Conservation (phyloP, 92 coral and sea anemone genomes). For the Meandrina meandrites region DNA sequence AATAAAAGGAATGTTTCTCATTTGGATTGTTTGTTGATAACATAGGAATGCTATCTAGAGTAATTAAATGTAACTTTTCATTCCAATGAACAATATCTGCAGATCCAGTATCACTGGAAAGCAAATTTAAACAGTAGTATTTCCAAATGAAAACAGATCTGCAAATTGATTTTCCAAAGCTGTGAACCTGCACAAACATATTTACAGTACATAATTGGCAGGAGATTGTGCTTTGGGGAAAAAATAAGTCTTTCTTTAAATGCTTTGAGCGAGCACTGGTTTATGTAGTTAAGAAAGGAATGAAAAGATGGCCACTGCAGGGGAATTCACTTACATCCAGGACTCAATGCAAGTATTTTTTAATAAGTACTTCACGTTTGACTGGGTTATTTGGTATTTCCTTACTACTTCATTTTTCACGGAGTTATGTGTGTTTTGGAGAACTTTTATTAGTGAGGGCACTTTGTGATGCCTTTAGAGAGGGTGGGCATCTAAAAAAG, state of each 20-base stretch:
- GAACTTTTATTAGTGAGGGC: too few species aligned
- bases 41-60: too few species aligned
- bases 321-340: too few species aligned
- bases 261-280: background rate
- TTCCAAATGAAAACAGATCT: background rate
- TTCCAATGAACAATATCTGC: background rate
- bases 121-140: background rate
- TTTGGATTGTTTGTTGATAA: background rate
- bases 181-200: constrained; percentile 50
- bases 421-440: too few species aligned
- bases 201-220: constrained; percentile 26
- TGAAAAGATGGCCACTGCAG: background rate
- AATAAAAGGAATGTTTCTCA: background rate
- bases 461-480: too few species aligned
- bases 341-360: too few species aligned
- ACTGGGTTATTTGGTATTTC: too few species aligned
- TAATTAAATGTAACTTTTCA: too few species aligned
- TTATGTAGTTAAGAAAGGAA: background rate
- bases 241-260: background rate
- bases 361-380: too few species aligned
- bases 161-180: constrained; percentile 42
- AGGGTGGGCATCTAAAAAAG: too few species aligned
- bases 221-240: constrained; percentile 49
- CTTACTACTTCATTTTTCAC: too few species aligned
- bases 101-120: background rate